A percentile compares a stretch with the other conserved stretches of the same genome.
These are phyloP conservation scores for Salminus brasiliensis DNA, from an alignment of 2,113 vertebrate species.

Conservation along the genomic window DNA sequence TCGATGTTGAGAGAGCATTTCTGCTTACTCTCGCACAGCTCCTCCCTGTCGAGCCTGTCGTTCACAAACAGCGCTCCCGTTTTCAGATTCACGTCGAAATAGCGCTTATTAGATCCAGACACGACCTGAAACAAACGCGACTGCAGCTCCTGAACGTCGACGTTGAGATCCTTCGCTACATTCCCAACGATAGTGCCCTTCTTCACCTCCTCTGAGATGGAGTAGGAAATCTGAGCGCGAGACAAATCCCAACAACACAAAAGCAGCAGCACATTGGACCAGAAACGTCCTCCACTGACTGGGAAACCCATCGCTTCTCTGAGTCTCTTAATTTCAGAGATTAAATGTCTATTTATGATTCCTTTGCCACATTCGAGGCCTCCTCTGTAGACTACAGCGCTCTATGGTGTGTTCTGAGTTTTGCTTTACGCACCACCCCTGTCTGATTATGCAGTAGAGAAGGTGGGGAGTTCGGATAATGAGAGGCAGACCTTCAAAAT, in stretches of 20 bases:
- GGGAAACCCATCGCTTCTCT: too few relatives aligned
- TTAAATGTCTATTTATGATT: too few relatives aligned
- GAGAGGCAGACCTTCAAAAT: too few relatives aligned
- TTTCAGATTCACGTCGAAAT: conserved; percentile 70
- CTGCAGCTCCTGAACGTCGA: conserved; percentile 65
- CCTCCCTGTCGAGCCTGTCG: conserved; percentile 74
- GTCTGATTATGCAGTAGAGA: too few relatives aligned
- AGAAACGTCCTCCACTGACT: too few relatives aligned
- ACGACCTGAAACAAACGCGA: conserved; percentile 61
- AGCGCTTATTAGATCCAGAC: conserved; percentile 57
- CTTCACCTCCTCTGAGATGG: conserved; percentile 72
- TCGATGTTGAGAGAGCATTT: conserved; percentile 74
- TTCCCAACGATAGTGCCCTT: conserved; percentile 76
- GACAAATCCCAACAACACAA: conserved; percentile 56
- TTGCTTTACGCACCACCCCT: too few relatives aligned
- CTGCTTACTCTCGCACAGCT: conserved; percentile 64
- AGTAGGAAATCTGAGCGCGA: conserved; percentile 71
- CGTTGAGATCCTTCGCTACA: conserved; percentile 73
- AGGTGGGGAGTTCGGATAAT: too few relatives aligned
- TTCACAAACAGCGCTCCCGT: conserved; percentile 69
- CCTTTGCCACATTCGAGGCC: not conserved
- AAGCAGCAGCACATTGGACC: not conserved
- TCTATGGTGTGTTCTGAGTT: not conserved
- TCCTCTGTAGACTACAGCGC: too few relatives aligned
- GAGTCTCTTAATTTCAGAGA: too few relatives aligned